Evolutionary conservation across 2,113 vertebrate genomes (phyloP).

Genomic region (Solea solea): DNA sequence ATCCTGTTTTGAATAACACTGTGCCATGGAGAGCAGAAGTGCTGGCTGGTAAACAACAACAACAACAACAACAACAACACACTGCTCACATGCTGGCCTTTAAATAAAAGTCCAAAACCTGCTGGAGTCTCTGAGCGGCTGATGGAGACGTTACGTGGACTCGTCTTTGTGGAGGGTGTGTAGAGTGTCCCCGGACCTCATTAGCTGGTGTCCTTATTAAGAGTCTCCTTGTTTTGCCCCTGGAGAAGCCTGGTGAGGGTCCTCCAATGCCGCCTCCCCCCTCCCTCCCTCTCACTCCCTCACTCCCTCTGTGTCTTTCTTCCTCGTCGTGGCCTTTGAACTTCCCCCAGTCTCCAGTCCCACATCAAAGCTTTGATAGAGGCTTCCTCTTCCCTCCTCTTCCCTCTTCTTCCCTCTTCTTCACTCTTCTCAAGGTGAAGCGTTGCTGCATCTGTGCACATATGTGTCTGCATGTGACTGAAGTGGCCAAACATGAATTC

Average conservation of each 20-base stretch:
- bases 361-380: conserved; percentile 72
- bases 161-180: background rate
- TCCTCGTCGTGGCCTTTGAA: conserved; percentile 67
- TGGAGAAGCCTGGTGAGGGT: conserved; percentile 42
- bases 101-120: conserved; percentile 45
- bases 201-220: conserved; percentile 72
- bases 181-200: conserved; percentile 64
- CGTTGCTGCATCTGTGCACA: conserved; percentile 24
- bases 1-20: conserved; percentile 77
- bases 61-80: conserved; percentile 41
- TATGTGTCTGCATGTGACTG: conserved; percentile 9
- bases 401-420: no score
- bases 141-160: conserved; percentile 18
- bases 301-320: conserved; percentile 57
- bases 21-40: conserved; percentile 65
- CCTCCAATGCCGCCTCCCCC: conserved; percentile 43
- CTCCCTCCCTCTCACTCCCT: conserved; percentile 22
- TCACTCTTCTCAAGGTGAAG: conserved; percentile 73
- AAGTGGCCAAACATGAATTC: conserved; percentile 20
- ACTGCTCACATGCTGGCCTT: conserved; percentile 33
- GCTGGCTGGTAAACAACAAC: conserved; percentile 44
- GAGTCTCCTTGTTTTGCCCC: conserved; percentile 64
- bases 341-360: conserved; percentile 62
- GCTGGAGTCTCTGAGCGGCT: conserved; percentile 24
- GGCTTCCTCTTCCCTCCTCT: conserved; percentile 66